Percentiles rank a stretch among this genome's conserved stretches.
Conservation (phyloP, 2,113 vertebrate species). For the Laticauda laticaudata region DNA sequence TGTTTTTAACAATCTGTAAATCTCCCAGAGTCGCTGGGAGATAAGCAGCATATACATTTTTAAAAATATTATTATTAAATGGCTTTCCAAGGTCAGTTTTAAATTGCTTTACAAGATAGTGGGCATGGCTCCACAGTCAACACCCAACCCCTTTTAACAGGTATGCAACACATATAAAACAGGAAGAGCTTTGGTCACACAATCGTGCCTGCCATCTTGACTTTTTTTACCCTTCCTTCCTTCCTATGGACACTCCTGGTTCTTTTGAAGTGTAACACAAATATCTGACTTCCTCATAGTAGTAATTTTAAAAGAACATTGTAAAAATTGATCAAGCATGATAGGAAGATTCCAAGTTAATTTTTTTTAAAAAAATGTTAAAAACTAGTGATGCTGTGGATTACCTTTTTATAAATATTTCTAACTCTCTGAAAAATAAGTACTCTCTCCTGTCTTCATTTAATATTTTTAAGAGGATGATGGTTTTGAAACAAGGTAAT, state of each 20-base stretch:
- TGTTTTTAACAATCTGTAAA: neutral
- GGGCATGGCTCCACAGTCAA: neutral
- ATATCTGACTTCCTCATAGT: neutral
- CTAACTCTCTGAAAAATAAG: neutral
- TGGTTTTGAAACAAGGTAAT: neutral
- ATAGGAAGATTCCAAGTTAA: neutral
- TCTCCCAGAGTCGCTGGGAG: neutral
- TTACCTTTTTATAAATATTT: neutral
- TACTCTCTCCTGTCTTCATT: neutral
- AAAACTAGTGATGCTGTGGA: neutral
- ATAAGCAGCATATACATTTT: neutral
- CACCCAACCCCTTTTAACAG: neutral
- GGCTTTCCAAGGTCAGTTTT: neutral
- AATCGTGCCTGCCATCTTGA: neutral
- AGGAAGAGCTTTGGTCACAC: neutral
- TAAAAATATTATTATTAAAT: neutral
- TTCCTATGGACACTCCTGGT: neutral
- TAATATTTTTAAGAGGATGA: neutral
- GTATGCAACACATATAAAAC: neutral
- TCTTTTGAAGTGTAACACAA: neutral
- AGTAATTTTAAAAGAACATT: neutral
- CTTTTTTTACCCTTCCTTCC: neutral
- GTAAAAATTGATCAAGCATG: neutral
- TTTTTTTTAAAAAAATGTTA: neutral
- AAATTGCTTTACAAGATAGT: neutral